Conservation (phyloP, 2,888 invertebrate species). For the Cyrtodaria siliqua region DNA sequence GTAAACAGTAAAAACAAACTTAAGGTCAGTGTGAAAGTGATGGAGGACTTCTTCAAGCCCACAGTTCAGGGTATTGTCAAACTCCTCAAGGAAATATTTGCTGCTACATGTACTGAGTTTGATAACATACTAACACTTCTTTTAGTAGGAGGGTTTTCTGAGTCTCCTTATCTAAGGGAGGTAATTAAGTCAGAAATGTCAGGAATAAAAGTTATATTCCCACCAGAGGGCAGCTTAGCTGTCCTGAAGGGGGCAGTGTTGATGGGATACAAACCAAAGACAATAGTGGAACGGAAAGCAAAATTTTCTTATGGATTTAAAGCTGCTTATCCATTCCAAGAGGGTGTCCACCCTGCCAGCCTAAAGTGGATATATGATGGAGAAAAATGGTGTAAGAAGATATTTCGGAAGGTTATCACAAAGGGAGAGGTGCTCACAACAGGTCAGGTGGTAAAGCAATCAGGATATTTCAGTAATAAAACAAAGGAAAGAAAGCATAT, state of each 20-base stretch:
- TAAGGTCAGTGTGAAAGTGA: background rate
- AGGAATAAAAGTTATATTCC: conserved; percentile 11
- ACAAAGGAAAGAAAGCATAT: conserved; percentile 24
- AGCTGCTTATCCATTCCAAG: conserved; percentile 10
- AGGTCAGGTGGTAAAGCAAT: conserved; percentile 11
- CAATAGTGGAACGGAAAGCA: conserved; percentile 19
- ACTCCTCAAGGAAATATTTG: conserved; percentile 9
- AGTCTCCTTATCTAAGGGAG: conserved; percentile 32
- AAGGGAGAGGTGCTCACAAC: conserved; percentile 16
- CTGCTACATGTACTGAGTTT: background rate
- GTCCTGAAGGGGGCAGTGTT: conserved; percentile 42
- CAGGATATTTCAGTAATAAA: background rate
- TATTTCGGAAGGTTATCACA: conserved; percentile 35
- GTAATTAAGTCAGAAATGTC: conserved; percentile 21
- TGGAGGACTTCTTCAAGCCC: conserved; percentile 15
- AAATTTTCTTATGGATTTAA: conserved; percentile 38
- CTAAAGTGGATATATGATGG: conserved; percentile 25
- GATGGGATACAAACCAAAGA: conserved; percentile 33
- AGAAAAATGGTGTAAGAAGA: conserved; percentile 21
- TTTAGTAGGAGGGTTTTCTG: conserved; percentile 35
- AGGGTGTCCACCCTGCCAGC: conserved; percentile 22
- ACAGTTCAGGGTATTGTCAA: conserved; percentile 16
- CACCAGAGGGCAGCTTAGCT: conserved; percentile 28
- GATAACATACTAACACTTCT: conserved; percentile 9
- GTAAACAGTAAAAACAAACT: conserved; percentile 10